phyloP scores from a whole-genome alignment of 1,140 invertebrate species.

The Pinna nobilis region DNA sequence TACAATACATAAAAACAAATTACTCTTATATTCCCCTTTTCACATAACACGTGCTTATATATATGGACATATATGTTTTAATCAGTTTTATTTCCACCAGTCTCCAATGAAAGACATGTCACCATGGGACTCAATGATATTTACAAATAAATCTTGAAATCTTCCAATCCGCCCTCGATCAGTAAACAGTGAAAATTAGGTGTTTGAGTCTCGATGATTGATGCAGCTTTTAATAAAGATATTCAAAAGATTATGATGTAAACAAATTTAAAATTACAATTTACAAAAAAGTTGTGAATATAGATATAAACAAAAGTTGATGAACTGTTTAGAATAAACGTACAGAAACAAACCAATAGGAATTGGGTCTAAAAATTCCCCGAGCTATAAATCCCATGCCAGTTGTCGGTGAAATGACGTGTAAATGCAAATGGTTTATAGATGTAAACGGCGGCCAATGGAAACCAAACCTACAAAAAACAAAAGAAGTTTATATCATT shows the following conservation, averaged over 20 bases:
- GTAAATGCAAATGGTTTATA: constrained; percentile 90
- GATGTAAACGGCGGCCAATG: constrained; percentile 94
- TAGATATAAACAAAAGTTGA: constrained; percentile 5
- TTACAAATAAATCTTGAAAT: too few species aligned
- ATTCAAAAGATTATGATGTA: neutral
- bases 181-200: too few species aligned
- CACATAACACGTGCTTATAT: too few species aligned
- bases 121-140: too few species aligned
- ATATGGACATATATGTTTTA: too few species aligned
- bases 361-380: constrained; percentile 84
- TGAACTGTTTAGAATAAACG: constrained; percentile 12
- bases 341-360: constrained; percentile 90
- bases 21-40: neutral
- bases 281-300: too few species aligned
- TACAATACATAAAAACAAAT: neutral
- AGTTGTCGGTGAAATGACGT: constrained; percentile 87
- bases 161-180: too few species aligned
- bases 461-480: constrained; percentile 82
- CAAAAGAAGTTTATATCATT: neutral
- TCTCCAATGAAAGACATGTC: too few species aligned
- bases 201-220: too few species aligned
- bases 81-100: too few species aligned
- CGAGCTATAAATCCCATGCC: constrained; percentile 83
- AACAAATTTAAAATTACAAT: too few species aligned
- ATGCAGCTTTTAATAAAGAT: neutral